Percentiles rank a stretch among this genome's conserved stretches.
Evolutionary conservation across 2,888 invertebrate species (phyloP).

Genomic region (Calameuta idolon): DNA sequence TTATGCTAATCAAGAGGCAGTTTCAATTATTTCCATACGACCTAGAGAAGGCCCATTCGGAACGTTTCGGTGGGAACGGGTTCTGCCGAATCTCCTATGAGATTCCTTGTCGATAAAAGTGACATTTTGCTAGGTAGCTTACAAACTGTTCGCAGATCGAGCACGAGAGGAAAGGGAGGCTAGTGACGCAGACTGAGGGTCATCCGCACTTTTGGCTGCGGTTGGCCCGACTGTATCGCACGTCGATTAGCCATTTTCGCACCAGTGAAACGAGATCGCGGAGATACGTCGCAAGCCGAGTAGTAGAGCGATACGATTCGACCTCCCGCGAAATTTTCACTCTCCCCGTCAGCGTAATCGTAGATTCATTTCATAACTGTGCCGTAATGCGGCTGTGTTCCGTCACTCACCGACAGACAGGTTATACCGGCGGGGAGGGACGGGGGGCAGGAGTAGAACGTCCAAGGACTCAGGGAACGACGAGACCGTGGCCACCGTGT

Average conservation of each 20-base stretch:
- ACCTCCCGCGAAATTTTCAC: slow-evolving; percentile 4
- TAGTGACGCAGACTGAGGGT: not conserved
- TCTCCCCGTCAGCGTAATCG: slow-evolving; percentile 19
- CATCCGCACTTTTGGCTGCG: not conserved
- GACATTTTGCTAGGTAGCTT: not conserved
- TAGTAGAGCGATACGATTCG: not conserved
- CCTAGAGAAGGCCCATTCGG: slow-evolving; percentile 36
- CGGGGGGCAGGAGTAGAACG: slow-evolving; percentile 19
- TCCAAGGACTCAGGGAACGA: slow-evolving; percentile 27
- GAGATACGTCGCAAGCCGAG: not conserved
- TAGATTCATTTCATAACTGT: slow-evolving; percentile 30
- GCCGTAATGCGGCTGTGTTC: slow-evolving; percentile 19
- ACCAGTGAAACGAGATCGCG: not conserved
- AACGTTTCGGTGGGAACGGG: slow-evolving; percentile 9
- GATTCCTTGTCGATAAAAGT: slow-evolving; percentile 6
- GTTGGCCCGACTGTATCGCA: not conserved
- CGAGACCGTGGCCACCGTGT: slow-evolving; percentile 9
- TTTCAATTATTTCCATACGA: slow-evolving; percentile 24
- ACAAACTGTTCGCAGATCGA: not conserved
- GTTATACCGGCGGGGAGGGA: slow-evolving; percentile 4
- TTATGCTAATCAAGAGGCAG: slow-evolving; percentile 42
- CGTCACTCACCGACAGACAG: slow-evolving; percentile 7
- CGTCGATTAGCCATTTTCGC: not conserved
- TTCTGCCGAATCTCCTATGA: slow-evolving; percentile 17
- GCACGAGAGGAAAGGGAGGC: not conserved